Conservation (phyloP, 1,140 invertebrate species). For the Fopius arisanus region DNA sequence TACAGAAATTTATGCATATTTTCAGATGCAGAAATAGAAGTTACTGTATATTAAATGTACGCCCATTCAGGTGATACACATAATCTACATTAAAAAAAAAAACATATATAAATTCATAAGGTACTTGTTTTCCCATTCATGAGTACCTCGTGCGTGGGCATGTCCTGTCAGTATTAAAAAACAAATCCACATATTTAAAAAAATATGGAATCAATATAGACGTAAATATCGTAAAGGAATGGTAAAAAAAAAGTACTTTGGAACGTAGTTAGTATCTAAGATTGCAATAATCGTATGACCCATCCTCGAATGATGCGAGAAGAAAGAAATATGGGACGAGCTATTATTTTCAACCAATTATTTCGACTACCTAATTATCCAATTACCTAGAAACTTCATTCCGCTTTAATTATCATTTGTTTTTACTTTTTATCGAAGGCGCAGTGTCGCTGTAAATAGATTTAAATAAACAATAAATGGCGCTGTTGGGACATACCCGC, state of each 20-base stretch:
- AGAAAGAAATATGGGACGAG: slow-evolving; percentile 26
- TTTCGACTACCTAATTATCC: neutral
- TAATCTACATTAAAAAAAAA: slow-evolving; percentile 21
- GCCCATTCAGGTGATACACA: slow-evolving; percentile 26
- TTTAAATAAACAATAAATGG: slow-evolving; percentile 17
- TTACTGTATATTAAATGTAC: slow-evolving; percentile 7
- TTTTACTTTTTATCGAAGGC: neutral
- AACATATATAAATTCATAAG: slow-evolving; percentile 24
- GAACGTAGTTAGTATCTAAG: slow-evolving; percentile 8
- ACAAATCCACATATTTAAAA: neutral
- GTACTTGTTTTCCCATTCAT: slow-evolving; percentile 33
- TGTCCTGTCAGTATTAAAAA: slow-evolving; percentile 33
- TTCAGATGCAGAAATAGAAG: neutral
- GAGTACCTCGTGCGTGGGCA: slow-evolving; percentile 34
- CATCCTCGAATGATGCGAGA: slow-evolving; percentile 28
- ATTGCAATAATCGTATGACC: slow-evolving; percentile 4
- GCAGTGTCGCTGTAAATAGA: slow-evolving; percentile 32
- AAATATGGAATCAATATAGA: neutral
- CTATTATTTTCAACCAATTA: slow-evolving; percentile 12
- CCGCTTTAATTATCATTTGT: slow-evolving; percentile 14
- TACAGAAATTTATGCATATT: slow-evolving; percentile 19
- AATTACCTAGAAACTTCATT: slow-evolving; percentile 25
- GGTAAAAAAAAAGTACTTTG: slow-evolving; percentile 9
- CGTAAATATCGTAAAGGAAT: neutral
- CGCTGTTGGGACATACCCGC: slow-evolving; percentile 36